These are phyloP conservation scores for Apus apus DNA, from an alignment of 2,113 vertebrate genomes.

Conservation along the genomic window DNA sequence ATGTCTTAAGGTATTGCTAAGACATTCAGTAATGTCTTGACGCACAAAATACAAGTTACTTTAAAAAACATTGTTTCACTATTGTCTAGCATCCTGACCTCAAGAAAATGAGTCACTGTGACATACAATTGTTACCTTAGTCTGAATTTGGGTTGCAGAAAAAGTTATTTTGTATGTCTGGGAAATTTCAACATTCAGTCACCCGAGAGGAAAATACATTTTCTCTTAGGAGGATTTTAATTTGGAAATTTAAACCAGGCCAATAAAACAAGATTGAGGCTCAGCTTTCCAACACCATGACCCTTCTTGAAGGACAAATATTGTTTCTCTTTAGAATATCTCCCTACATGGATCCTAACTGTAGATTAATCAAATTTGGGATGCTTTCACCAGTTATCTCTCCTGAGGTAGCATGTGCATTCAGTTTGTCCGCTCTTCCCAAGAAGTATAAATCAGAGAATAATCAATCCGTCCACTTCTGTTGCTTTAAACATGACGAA, in stretches of 20 bases:
- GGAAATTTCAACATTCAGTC: background rate
- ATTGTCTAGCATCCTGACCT: background rate
- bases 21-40: background rate
- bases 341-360: background rate
- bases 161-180: background rate
- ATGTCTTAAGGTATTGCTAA: too few relatives aligned
- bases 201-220: background rate
- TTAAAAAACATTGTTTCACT: background rate
- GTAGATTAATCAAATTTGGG: background rate
- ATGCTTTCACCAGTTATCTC: background rate
- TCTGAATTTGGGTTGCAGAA: background rate
- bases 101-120: background rate
- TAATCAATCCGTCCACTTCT: background rate
- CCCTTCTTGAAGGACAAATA: background rate
- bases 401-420: background rate
- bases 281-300: background rate
- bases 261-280: background rate
- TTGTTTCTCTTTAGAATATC: background rate
- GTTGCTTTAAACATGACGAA: background rate
- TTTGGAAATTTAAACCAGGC: background rate
- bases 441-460: background rate
- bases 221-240: background rate
- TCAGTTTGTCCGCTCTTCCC: background rate
- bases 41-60: background rate
- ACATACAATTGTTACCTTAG: background rate